Evolutionary conservation across 2,888 invertebrate genomes (phyloP), one percentile per base, ranked within the genome.

Genomic region (Perithous albicinctus): DNA sequence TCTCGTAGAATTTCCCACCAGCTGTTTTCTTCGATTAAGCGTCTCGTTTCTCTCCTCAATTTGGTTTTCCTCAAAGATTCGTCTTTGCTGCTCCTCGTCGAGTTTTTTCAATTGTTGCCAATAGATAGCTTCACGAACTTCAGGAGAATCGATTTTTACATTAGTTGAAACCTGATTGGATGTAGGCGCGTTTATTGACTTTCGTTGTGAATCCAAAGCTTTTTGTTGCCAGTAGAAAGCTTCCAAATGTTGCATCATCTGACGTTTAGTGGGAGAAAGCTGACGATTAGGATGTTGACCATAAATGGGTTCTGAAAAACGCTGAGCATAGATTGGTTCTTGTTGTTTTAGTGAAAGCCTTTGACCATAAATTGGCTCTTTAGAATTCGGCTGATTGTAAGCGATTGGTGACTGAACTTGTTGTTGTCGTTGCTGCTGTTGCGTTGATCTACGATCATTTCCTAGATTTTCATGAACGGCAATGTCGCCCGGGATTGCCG

Each of bases 31-130:
- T 78, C 84, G 84, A 56, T 85, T 84, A 15, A 83, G 41, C 5
- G 84, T 80, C 38, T 84, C 85, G 38, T 41, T 78, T 26, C 74
- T 61, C 12, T 84, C 84, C 6, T 86, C 88, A 10, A 86, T 84
- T 41, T 66, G 63, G 78, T 91, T 89, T 20, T 89, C 88, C 69
- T 91, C 88, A 80, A 89, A 91, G 26, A 92, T 90, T 26, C 87
- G 84, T 7, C 89, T 83, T 73, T 92, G 91, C 54, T 91, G 91
- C 86, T 96, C 95, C 91, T 95, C 95, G 89, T 94, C 94, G 61
- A 95, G 93, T 87, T 95, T 95, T 88, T 95, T 95, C 73, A 96
- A 91, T 88, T 95, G 95, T 85, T 95, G 95, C 96, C 96, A 96
- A 84, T 95, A 96, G 86, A 95, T 95, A 0, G 95, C 95, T 89